Evolutionary conservation across 2,888 invertebrate genomes (phyloP).

Genomic region (Alitta virens): DNA sequence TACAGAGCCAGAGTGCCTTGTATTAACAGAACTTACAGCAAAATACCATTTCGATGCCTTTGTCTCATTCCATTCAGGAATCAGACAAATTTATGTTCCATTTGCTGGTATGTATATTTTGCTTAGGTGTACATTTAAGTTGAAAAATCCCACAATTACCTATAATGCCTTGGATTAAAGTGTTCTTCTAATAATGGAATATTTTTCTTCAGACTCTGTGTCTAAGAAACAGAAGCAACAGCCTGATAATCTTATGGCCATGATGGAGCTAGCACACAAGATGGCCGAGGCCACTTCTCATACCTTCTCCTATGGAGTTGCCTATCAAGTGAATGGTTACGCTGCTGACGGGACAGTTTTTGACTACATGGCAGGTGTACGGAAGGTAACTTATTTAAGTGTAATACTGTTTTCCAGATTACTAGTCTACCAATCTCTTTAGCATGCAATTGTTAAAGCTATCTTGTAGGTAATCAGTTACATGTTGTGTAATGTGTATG

Average conservation of each 20-base stretch:
- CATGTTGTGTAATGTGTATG: no score
- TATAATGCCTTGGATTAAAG: no score
- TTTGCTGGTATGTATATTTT: conserved; percentile 41
- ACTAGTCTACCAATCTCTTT: no score
- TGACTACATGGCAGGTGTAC: conserved; percentile 52
- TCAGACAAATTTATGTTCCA: conserved; percentile 51
- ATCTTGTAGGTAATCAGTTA: no score
- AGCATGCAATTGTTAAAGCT: no score
- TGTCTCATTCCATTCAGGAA: conserved; percentile 50
- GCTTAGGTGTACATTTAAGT: no score
- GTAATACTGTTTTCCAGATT: no score
- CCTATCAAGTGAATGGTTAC: conserved; percentile 42
- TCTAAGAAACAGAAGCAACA: conserved; percentile 33
- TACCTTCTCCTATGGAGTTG: conserved; percentile 41
- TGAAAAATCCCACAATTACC: no score
- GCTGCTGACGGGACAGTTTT: conserved; percentile 53
- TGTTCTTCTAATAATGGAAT: no score
- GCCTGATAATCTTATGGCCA: conserved; percentile 38
- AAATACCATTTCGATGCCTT: conserved; percentile 45
- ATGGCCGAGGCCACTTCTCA: conserved; percentile 37
- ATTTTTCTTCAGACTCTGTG: conserved; percentile 23
- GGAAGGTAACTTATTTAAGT: conserved; percentile 44
- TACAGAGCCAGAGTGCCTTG: conserved; percentile 46
- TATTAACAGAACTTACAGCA: conserved; percentile 37
- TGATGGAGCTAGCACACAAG: conserved; percentile 39